Base-by-base conservation (phyloP, 2,888 invertebrate species). In the Hydriomena furcata region DNA sequence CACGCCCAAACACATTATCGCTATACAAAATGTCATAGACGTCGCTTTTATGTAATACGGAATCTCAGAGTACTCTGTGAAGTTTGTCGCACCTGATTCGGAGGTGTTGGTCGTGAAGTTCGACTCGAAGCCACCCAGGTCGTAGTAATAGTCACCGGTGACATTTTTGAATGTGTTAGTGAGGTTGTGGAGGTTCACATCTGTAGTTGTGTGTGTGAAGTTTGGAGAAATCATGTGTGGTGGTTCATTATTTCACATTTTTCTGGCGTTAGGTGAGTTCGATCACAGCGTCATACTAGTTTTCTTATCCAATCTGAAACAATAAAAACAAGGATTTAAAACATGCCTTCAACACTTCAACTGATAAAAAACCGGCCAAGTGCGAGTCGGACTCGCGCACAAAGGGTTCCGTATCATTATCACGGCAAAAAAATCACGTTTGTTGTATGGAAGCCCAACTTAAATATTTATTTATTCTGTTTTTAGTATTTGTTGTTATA, bases 1-100 rank as follows among this genome's bases (percentile, higher is more conserved):
- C 56, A 97, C 95, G 25, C 98, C 98, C 63, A 98, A 91, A 71
- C 96, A 93, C 93, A 98, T 95, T 66, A 98, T 96, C 61, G 95
- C 91, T 70, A 96, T 94, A 83, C 97, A 98, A 68, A 97, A 94
- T 13, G 95, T 92, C 93, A 97, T 97, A 6, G 97, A 97, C 1
- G 96, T 95, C 43, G 95, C 94, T 63, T 96, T 93, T 80, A 98
- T 96, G 91, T 98, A 97, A 73, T 93, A 92, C 61, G 97, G 97
- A 71, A 97, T 93, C 68, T 93, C 92, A 54, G 92, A 92, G 66
- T 87, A 89, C 40, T 88, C 88, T 48, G 84, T 83, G 54, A 77
- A 85, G 60, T 83, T 86, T 8, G 70, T 71, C 51, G 68, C 74
- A 17, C 17, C 1, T 2, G 35, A 53, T 54, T 74, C 70, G 21